Evolutionary conservation across 2,888 invertebrate species (phyloP), one percentile per base, ranked within the genome.

Genomic region (Spilarctia lutea): DNA sequence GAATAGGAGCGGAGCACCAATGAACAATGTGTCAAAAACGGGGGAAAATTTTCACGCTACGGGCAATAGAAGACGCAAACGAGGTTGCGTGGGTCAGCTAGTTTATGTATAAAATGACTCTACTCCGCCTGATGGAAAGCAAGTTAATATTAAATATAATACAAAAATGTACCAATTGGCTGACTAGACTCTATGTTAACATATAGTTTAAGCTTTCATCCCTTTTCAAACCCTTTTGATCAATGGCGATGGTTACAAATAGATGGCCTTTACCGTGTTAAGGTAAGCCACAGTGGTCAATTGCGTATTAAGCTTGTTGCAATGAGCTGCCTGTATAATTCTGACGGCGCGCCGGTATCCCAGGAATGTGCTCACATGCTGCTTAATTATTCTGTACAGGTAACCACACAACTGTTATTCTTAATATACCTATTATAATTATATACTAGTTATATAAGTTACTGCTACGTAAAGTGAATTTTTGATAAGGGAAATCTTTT

Each of bases 281-380:
- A 79, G 73, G 79, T 79, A 74, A 78, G 78, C 70, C 77, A 66
- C 74, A 71, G 70, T 75, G 75, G 70, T 75, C 75, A 76, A 75
- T 81, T 69, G 81, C 80, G 77, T 79, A 85, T 85, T 81, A 85
- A 82, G 81, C 79, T 75, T 73, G 80, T 80, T 75, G 79, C 84
- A 83, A 75, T 81, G 78, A 82, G 78, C 76, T 72, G 60, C 71
- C 75, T 79, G 63, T 82, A 83, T 83, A 86, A 87, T 86, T 86
- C 80, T 84, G 85, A 83, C 84, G 86, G 85, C 84, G 82, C 83
- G 80, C 84, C 74, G 90, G 80, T 89, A 93, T 92, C 85, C 86
- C 81, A 85, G 93, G 93, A 94, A 94, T 94, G 91, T 86, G 87
- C 90, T 87, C 91, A 89, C 89, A 89, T 89, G 90, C 81, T 80